phyloP scores from a whole-genome alignment of 53 echinoderm and acorn worm genomes.

The Echinarachnius parma region DNA sequence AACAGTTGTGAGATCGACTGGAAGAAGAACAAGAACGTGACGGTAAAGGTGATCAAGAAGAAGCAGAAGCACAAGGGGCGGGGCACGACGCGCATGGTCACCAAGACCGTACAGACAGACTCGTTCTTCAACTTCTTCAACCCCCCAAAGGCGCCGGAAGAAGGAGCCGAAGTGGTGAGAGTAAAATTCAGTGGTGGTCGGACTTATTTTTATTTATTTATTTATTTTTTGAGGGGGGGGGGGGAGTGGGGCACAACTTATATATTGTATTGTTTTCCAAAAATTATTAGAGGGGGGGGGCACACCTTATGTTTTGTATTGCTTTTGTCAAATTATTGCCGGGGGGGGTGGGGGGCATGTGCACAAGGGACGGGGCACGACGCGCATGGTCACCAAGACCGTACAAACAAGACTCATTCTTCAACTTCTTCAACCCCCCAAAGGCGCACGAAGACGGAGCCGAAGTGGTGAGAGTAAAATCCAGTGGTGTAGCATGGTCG shows the following conservation, averaged over 20 bases:
- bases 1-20: constrained; percentile 90
- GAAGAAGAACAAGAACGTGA: constrained; percentile 98
- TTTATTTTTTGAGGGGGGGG: no score
- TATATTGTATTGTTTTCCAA: no score
- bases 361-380: constrained; percentile 90
- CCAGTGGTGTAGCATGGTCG: no score
- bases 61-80: constrained; percentile 98
- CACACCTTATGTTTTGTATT: no score
- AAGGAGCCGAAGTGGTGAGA: constrained; percentile 85
- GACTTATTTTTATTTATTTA: no score
- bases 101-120: constrained; percentile 92
- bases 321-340: no score
- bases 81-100: constrained; percentile 80
- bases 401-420: constrained; percentile 94
- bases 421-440: constrained; percentile 97
- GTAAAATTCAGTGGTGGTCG: no score
- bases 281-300: no score
- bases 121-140: constrained; percentile 98
- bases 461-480: constrained; percentile 82
- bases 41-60: constrained; percentile 92
- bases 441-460: constrained; percentile 81
- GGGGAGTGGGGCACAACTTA: no score
- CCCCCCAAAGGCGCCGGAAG: constrained; percentile 91
- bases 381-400: constrained; percentile 86
- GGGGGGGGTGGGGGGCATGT: constrained; percentile 83